Evolutionary conservation across 2,113 vertebrate genomes (phyloP), one percentile per base, ranked within the genome.

Genomic region (Rattus norvegicus): DNA sequence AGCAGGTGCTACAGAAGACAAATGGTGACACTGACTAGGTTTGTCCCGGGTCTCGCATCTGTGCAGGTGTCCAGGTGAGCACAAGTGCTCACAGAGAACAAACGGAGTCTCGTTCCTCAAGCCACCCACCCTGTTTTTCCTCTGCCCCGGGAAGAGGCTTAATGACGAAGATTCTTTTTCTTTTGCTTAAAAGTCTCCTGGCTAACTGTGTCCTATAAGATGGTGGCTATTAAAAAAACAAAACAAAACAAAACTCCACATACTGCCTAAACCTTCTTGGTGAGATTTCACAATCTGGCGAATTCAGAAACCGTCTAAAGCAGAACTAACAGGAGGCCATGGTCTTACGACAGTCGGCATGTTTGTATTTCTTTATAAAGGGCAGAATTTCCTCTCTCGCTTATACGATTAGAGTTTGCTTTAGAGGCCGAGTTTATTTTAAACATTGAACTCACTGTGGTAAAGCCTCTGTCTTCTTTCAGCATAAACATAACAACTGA

Each of bases 221-320:
- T 52, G 22, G 39, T 94, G 28, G 80, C 90, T 88, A 92, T 69
- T 43, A 2, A 43, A 43, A 43, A 43, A 43, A 43, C 43, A 43
- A 43, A 43, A 43, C 43, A 43, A 97, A 93, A 72, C 17, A 88
- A 63, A 93, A 80, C 75, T 70, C 39, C 70, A 93, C 0, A 73
- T 24, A 49, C 19, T 90, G 47, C 11, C 79, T 59, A 22, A 8
- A 22, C 11, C 87, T 92, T 96, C 67, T 54, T 61, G 72, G 89
- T 79, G 70, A 92, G 56, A 95, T 85, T 88, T 95, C 83, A 96
- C 89, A 83, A 81, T 39, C 87, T 47, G 65, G 87, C 91, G 94
- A 90, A 89, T 95, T 93, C 90, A 94, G 92, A 97, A 95, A 39
- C 36, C 61, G 49, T 90, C 75, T 81, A 91, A 88, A 97, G 91